Percentiles rank a stretch among this genome's conserved stretches.
Evolutionary conservation across 2,888 invertebrate species (phyloP).

Genomic region (Acanthococcus lagerstroemiae): DNA sequence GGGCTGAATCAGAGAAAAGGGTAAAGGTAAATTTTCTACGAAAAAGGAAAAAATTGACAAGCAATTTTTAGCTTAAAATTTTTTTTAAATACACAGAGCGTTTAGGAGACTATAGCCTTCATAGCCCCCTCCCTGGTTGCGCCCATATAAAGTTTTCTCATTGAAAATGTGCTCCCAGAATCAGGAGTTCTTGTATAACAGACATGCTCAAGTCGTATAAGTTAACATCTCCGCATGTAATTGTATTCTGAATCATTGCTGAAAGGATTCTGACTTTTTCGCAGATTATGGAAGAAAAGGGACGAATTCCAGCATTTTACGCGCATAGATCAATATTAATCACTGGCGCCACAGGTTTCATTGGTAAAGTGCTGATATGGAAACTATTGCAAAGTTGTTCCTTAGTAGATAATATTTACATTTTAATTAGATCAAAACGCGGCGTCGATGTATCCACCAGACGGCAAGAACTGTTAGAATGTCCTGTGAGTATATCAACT

Average conservation of each 20-base stretch:
- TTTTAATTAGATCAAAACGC: conserved; percentile 54
- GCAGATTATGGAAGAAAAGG: background rate
- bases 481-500: conserved; percentile 49
- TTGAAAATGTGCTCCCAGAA: background rate
- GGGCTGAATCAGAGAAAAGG: too few relatives aligned
- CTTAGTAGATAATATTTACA: conserved; percentile 52
- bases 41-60: background rate
- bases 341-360: conserved; percentile 56
- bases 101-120: too few relatives aligned
- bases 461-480: conserved; percentile 58
- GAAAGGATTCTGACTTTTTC: too few relatives aligned
- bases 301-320: conserved; percentile 51
- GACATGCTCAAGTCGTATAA: too few relatives aligned
- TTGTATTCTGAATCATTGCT: too few relatives aligned
- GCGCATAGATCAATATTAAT: conserved; percentile 51
- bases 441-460: conserved; percentile 54
- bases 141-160: too few relatives aligned
- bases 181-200: too few relatives aligned
- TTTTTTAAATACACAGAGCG: background rate
- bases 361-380: conserved; percentile 57
- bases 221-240: too few relatives aligned
- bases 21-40: background rate
- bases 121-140: too few relatives aligned
- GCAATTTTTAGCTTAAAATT: background rate
- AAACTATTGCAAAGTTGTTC: conserved; percentile 57